Conservation (phyloP, 2,888 invertebrate species). For the Tethea ocularis region DNA sequence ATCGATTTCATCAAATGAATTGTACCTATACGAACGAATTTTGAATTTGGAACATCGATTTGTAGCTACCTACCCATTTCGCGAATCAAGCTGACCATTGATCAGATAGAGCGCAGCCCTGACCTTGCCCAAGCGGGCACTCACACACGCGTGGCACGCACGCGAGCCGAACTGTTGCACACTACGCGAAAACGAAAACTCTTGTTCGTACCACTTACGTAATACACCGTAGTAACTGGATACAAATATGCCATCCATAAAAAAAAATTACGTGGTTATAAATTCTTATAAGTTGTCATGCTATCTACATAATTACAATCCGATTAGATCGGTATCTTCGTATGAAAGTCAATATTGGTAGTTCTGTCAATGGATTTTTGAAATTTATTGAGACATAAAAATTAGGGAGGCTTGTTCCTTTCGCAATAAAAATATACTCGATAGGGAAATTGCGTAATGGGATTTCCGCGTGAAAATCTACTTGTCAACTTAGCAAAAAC, state of each 20-base stretch:
- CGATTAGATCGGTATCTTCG: constrained; percentile 8
- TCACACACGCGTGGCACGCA: constrained; percentile 66
- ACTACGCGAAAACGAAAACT: constrained; percentile 39
- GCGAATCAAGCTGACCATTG: constrained; percentile 76
- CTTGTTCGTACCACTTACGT: constrained; percentile 4
- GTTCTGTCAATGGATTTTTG: constrained; percentile 4
- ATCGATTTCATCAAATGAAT: neutral
- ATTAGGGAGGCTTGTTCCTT: constrained; percentile 5
- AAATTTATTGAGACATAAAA: constrained; percentile 7
- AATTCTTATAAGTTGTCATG: constrained; percentile 11
- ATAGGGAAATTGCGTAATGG: constrained; percentile 7
- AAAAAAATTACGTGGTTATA: constrained; percentile 11
- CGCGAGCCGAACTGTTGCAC: constrained; percentile 54
- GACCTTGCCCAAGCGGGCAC: constrained; percentile 79
- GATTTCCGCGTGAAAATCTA: neutral
- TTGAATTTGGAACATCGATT: neutral
- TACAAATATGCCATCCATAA: constrained; percentile 7
- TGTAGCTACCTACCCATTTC: constrained; percentile 18
- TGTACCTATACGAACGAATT: neutral
- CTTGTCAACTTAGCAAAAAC: constrained; percentile 11
- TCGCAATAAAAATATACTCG: constrained; percentile 11
- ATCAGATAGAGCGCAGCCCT: constrained; percentile 77
- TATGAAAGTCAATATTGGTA: constrained; percentile 10
- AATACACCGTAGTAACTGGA: neutral
- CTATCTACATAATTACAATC: constrained; percentile 12